Conservation (phyloP, 1,140 invertebrate genomes). For the Lethrus apterus region DNA sequence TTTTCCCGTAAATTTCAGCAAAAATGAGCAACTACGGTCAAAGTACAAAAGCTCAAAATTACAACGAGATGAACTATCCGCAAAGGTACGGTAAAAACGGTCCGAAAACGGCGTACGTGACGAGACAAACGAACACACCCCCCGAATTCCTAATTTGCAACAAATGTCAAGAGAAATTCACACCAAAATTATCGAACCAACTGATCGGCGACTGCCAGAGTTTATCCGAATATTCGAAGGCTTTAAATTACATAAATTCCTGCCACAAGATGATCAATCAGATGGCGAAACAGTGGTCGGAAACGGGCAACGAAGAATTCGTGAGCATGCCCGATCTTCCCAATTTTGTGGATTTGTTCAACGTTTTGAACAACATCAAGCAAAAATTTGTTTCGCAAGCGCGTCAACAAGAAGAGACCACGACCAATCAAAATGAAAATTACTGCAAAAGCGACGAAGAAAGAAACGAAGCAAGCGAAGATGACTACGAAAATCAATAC, state of each 20-base stretch:
- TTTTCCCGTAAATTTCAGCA: too few relatives aligned
- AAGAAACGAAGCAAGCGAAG: too few relatives aligned
- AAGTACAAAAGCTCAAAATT: too few relatives aligned
- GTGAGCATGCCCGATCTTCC: slow-evolving; percentile 7
- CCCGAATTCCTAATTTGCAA: slow-evolving; percentile 1
- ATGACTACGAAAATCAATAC: too few relatives aligned
- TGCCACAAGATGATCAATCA: slow-evolving; percentile 7
- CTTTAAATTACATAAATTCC: slow-evolving; percentile 10
- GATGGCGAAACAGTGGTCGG: slow-evolving; percentile 1
- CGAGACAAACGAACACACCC: slow-evolving; percentile 7
- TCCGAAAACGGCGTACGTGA: not conserved
- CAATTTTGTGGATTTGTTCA: slow-evolving; percentile 7
- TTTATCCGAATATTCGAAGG: slow-evolving; percentile 3
- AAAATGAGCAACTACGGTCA: too few relatives aligned
- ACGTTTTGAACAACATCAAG: not conserved
- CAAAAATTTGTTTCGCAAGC: not conserved
- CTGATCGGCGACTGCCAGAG: not conserved
- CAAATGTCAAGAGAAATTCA: slow-evolving; percentile 3
- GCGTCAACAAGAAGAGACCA: not conserved
- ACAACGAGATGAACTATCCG: too few relatives aligned
- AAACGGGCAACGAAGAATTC: not conserved
- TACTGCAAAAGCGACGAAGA: slow-evolving; percentile 1
- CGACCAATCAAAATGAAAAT: not conserved
- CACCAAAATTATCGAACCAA: not conserved
- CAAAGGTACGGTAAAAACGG: too few relatives aligned